phyloP scores from a whole-genome alignment of 2,797 vertebrate species.

The Babyrousa celebensis region DNA sequence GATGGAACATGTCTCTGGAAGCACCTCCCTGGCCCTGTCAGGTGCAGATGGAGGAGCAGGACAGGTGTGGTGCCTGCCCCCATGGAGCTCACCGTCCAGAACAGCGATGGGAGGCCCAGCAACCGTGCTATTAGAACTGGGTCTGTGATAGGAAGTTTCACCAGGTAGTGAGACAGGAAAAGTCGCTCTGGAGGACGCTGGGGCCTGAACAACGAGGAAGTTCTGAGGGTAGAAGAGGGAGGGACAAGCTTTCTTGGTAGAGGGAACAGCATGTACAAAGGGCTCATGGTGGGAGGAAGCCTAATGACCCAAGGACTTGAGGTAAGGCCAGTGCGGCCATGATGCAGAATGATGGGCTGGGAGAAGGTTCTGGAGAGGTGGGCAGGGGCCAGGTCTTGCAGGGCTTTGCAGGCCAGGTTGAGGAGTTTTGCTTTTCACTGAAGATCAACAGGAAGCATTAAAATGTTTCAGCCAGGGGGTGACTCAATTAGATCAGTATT shows the following conservation, averaged over 20 bases:
- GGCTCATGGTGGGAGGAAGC: neutral
- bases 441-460: neutral
- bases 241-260: neutral
- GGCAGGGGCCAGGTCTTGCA: neutral
- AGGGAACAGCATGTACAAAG: neutral
- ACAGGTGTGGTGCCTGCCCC: neutral
- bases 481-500: neutral
- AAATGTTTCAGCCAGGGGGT: neutral
- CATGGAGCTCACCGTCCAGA: accelerated
- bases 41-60: accelerated
- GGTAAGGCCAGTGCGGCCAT: neutral
- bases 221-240: neutral
- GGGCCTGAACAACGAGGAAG: neutral
- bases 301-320: neutral
- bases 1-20: accelerated
- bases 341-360: neutral
- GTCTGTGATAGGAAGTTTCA: neutral
- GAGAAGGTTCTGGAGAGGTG: neutral
- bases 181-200: neutral
- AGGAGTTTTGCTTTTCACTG: neutral
- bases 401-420: neutral
- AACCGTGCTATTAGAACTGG: neutral
- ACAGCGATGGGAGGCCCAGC: no score
- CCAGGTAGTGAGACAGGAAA: neutral
- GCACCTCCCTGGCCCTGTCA: neutral